These are phyloP conservation scores for Drosophila monieri DNA, from an alignment of 2,888 invertebrate genomes.

Conservation along the genomic window DNA sequence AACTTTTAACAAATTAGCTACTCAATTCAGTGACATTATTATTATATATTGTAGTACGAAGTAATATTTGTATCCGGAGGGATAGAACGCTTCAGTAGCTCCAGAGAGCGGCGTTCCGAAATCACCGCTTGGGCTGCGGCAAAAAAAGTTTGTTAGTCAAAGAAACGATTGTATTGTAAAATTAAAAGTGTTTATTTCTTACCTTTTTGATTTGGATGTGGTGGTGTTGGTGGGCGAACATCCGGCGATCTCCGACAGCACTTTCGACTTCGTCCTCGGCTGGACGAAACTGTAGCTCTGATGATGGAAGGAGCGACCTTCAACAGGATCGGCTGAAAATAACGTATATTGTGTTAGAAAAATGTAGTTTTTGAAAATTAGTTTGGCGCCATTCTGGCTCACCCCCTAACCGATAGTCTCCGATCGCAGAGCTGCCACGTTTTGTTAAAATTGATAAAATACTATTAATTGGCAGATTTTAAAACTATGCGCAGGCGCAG, in stretches of 20 bases:
- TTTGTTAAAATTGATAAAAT: neutral
- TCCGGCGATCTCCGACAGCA: neutral
- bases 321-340: neutral
- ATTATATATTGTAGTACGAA: conserved; percentile 69
- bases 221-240: neutral
- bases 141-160: conserved; percentile 6
- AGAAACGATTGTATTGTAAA: conserved; percentile 1
- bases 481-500: neutral
- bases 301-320: neutral
- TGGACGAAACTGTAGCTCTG: neutral
- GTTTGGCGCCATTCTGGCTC: neutral
- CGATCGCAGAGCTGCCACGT: neutral
- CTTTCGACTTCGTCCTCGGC: no score
- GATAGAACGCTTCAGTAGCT: neutral
- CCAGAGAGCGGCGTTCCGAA: neutral
- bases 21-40: conserved; percentile 77
- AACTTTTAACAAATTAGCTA: conserved; percentile 73
- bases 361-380: neutral
- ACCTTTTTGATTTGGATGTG: neutral
- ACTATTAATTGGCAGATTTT: neutral
- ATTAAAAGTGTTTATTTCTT: neutral
- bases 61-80: conserved; percentile 68
- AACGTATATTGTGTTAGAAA: neutral
- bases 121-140: conserved; percentile 2
- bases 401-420: neutral